phyloP scores from a whole-genome alignment of 64 coral and sea anemone genomes.

The Montipora sp. region DNA sequence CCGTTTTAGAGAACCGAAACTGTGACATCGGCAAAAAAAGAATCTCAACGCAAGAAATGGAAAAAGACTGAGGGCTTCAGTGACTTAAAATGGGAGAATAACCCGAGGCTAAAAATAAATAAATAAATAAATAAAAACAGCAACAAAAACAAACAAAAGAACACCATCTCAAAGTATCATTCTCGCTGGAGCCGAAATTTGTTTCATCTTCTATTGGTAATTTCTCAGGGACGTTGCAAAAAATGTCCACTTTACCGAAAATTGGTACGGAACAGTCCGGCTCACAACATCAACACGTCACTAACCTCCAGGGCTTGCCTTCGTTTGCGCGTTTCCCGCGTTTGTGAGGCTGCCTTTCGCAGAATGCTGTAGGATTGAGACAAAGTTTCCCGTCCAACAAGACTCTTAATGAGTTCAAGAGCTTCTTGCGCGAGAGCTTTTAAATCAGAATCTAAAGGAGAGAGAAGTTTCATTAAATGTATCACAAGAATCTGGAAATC shows the following conservation, averaged over 20 bases:
- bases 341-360: constrained; percentile 63
- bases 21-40: too few species aligned
- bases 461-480: neutral
- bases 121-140: too few species aligned
- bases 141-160: neutral
- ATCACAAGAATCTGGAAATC: too few species aligned
- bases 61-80: too few species aligned
- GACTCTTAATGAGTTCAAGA: constrained; percentile 76
- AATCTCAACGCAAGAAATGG: too few species aligned
- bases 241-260: neutral
- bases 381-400: constrained; percentile 78
- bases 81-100: too few species aligned
- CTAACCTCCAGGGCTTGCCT: constrained; percentile 88
- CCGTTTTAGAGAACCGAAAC: too few species aligned
- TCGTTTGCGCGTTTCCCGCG: constrained; percentile 73
- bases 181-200: too few species aligned
- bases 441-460: constrained; percentile 66
- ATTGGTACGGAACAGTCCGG: neutral
- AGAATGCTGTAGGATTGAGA: constrained; percentile 77
- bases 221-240: neutral
- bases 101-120: too few species aligned
- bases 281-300: neutral
- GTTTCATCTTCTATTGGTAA: too few species aligned
- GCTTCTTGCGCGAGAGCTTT: constrained; percentile 81
- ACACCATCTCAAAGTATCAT: too few species aligned